phyloP scores from a whole-genome alignment of 2,888 invertebrate genomes.

The Limnephilus marmoratus region DNA sequence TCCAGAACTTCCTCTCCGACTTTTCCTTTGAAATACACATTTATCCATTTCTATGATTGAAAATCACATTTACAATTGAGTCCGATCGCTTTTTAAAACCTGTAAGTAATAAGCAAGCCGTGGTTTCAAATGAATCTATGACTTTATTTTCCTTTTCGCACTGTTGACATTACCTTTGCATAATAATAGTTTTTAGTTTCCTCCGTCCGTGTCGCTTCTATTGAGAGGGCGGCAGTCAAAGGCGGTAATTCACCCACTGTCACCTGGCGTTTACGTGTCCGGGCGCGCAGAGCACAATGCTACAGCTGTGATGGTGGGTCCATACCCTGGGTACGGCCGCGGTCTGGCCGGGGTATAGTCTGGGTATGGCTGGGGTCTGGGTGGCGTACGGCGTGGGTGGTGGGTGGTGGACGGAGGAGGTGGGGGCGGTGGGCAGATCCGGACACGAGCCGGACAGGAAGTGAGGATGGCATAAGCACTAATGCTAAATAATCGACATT shows the following conservation, averaged over 20 bases:
- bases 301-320: not conserved
- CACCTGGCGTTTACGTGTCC: conserved; percentile 32
- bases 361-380: not conserved
- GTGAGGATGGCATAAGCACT: conserved; percentile 20
- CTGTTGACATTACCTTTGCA: not conserved
- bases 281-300: not conserved
- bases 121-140: not conserved
- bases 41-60: not conserved
- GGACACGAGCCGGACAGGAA: conserved; percentile 48
- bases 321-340: not conserved
- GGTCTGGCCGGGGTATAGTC: not conserved
- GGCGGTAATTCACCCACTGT: conserved; percentile 34
- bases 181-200: conserved; percentile 13
- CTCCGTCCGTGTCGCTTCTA: conserved; percentile 14
- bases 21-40: too few species aligned
- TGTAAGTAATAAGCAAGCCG: not conserved
- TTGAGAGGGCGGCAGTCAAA: conserved; percentile 16
- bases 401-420: not conserved
- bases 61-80: not conserved
- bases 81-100: not conserved
- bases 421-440: conserved; percentile 21
- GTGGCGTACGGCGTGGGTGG: not conserved
- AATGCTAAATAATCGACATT: not conserved
- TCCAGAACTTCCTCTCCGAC: too few species aligned
- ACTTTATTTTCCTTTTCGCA: not conserved